These are phyloP conservation scores for Heterohyrax brucei DNA, from an alignment of 2,797 vertebrate species.

Conservation along the genomic window DNA sequence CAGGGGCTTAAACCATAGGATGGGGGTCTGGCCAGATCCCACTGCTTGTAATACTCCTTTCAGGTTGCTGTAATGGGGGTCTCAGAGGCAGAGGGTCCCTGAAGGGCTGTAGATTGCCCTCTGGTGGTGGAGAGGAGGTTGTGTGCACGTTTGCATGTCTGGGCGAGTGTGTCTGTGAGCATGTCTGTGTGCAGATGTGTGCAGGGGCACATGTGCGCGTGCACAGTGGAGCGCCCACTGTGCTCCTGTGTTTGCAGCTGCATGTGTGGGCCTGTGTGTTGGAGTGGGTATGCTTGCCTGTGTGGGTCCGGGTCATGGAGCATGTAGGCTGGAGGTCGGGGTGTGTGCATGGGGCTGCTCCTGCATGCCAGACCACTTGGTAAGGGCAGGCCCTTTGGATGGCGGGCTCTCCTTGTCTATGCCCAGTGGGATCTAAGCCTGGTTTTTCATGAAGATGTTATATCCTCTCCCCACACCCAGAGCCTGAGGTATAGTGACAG, in stretches of 20 bases:
- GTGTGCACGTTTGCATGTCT: neutral
- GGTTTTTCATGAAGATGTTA: neutral
- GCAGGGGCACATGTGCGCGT: no score
- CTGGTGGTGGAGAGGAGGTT: neutral
- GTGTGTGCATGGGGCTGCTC: neutral
- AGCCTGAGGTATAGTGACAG: neutral
- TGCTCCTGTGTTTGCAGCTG: rapidly evolving
- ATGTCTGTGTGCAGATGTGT: no score
- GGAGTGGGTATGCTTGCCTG: neutral
- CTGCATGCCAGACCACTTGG: neutral
- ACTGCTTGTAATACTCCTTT: neutral
- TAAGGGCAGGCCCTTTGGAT: neutral
- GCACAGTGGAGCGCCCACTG: neutral
- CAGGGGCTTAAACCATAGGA: neutral
- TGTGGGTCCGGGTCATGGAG: neutral
- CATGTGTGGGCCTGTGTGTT: neutral
- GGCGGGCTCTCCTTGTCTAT: neutral
- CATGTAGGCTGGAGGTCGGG: neutral
- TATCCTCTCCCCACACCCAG: neutral
- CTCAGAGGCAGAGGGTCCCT: neutral
- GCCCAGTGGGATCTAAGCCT: neutral
- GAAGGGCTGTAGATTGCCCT: neutral
- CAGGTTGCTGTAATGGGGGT: neutral
- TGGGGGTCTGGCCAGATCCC: neutral
- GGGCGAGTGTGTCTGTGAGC: neutral